Evolutionary conservation across 1,140 invertebrate genomes (phyloP).

Genomic region (Zaprionus lachaisei): DNA sequence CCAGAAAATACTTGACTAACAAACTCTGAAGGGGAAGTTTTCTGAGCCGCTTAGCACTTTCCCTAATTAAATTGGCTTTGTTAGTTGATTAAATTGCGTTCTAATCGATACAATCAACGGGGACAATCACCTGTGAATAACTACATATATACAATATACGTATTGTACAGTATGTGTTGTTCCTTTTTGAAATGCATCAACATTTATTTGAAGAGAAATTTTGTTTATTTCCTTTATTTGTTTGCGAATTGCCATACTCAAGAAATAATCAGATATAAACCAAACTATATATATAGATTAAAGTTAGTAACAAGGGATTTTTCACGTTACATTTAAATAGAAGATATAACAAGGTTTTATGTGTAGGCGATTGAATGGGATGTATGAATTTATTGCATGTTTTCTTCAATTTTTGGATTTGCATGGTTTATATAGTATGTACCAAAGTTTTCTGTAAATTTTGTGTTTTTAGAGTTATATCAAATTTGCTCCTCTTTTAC

Average conservation of each 20-base stretch:
- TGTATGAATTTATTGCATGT: conserved; percentile 29
- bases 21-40: neutral
- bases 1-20: conserved; percentile 42
- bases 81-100: conserved; percentile 29
- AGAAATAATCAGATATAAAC: conserved; percentile 23
- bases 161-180: neutral
- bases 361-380: neutral
- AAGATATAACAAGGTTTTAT: neutral
- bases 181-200: conserved; percentile 1
- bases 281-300: conserved; percentile 10
- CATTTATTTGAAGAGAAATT: conserved; percentile 11
- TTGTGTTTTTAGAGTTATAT: conserved; percentile 13
- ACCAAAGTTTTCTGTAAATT: conserved; percentile 15
- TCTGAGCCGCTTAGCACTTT: conserved; percentile 48
- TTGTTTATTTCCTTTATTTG: conserved; percentile 13
- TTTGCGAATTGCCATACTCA: conserved; percentile 18
- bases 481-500: conserved; percentile 35
- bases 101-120: conserved; percentile 68
- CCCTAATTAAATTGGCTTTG: conserved; percentile 61
- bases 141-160: neutral
- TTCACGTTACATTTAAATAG: neutral
- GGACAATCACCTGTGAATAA: conserved; percentile 31
- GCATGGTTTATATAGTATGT: conserved; percentile 24
- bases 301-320: neutral
- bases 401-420: conserved; percentile 26